Base-by-base conservation (phyloP, 2,113 vertebrate species). In the Hassar affinis region DNA sequence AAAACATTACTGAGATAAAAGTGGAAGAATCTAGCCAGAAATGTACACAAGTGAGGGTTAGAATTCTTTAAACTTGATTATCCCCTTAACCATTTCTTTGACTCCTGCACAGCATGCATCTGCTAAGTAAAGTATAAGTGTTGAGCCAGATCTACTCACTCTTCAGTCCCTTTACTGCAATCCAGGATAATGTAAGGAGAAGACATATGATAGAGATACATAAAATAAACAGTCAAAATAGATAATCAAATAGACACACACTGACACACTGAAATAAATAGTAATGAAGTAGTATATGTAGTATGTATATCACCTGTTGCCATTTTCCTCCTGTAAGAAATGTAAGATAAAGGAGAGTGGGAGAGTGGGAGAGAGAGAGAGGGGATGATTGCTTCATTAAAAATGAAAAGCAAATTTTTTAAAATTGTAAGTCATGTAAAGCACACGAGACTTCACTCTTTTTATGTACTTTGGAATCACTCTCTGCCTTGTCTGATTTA, bases 61-160 rank as follows among this genome's bases (percentile, higher is more conserved):
- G 45, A 30, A 10, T 11, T 4, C 14, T 18, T 18, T 10, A 20
- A n/a, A 52, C 20, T 4, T 25, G 10, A 33, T 33, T 52, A 27
- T 12, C 11, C 38, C 38, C 22, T 17, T 12, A 47, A 47, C 10
- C 22, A n/a, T 25, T 72, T 12, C 45, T 49, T 66, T 33, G 35
- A 12, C 18, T 72, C 33, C 27, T 75, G 49, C 47, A 75, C 12
- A 51, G 1, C 20, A 17, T 52, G 22, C 49, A 75, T 4, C n/a
- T 75, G 72, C 15, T 78, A 30, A 56, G 18, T 80, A 25, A n/a
- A 49, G 51, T 22, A 64, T n/a, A 38, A 38, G 10, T 27, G 27
- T 52, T 42, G 38, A 59, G 11, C 10, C n/a, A n/a, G 66, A 47
- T 66, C 56, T 90, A 94, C 93, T 94, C 81, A 93, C 93, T 92